Percentiles rank a stretch among this genome's conserved stretches.
These are phyloP conservation scores for Drosophila santomea DNA, from an alignment of 1,140 invertebrate genomes.

Conservation along the genomic window DNA sequence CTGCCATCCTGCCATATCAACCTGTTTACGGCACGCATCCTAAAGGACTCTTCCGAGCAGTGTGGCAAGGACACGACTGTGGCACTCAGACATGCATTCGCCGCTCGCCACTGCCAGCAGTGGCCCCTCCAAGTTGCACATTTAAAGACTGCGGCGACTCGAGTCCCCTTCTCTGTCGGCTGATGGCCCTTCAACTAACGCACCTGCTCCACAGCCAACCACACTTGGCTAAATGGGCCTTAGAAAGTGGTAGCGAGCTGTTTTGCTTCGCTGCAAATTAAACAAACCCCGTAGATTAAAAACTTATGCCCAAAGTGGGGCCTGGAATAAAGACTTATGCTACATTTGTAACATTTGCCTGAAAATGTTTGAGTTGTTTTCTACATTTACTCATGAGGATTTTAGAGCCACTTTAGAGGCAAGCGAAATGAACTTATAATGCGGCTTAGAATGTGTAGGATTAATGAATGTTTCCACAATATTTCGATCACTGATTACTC, in stretches of 20 bases:
- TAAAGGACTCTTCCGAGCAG: conserved; percentile 25
- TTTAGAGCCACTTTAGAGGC: not conserved
- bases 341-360: too few species aligned
- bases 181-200: conserved; percentile 59
- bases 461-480: not conserved
- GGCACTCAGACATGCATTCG: conserved; percentile 60
- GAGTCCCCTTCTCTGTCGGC: conserved; percentile 51
- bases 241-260: conserved; percentile 25
- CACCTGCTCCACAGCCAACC: conserved; percentile 30
- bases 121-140: conserved; percentile 54
- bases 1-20: conserved; percentile 37
- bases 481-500: not conserved
- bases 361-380: not conserved
- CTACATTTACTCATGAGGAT: not conserved
- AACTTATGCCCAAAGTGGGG: conserved; percentile 40
- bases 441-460: not conserved
- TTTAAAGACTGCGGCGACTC: conserved; percentile 65
- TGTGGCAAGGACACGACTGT: conserved; percentile 33
- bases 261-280: conserved; percentile 49
- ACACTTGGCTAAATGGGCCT: conserved; percentile 27
- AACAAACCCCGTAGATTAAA: conserved; percentile 46
- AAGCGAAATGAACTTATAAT: not conserved
- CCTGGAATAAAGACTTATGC: not conserved
- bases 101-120: conserved; percentile 24
- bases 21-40: conserved; percentile 19